Conservation (phyloP, 2,888 invertebrate species). For the Mesochorus sp. region DNA sequence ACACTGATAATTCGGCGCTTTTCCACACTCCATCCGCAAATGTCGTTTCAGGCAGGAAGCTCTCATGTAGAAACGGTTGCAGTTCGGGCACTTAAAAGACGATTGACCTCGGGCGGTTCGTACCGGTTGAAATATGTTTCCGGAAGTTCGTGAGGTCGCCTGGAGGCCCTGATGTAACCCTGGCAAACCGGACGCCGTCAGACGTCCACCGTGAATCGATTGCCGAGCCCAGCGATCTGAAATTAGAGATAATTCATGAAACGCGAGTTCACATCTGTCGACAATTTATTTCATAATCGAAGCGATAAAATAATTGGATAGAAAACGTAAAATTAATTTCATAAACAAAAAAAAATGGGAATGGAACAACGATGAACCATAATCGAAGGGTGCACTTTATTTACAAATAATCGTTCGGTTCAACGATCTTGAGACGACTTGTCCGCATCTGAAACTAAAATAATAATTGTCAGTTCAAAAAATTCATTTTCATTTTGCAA, state of each 20-base stretch:
- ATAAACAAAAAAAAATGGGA: too few relatives aligned
- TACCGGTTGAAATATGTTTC: conserved; percentile 66
- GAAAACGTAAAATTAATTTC: too few relatives aligned
- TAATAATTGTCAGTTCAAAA: too few relatives aligned
- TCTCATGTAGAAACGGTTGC: conserved; percentile 79
- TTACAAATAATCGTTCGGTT: too few relatives aligned
- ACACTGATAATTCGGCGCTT: conserved; percentile 80
- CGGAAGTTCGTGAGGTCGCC: conserved; percentile 19
- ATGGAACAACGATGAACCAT: too few relatives aligned
- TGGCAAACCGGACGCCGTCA: conserved; percentile 11
- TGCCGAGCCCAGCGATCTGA: conserved; percentile 73
- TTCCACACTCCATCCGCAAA: conserved; percentile 80
- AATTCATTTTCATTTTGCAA: background rate
- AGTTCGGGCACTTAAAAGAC: conserved; percentile 85
- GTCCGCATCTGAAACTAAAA: background rate
- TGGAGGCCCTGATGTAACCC: conserved; percentile 26
- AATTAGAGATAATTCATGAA: conserved; percentile 59
- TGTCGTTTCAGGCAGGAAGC: conserved; percentile 77
- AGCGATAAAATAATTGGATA: too few relatives aligned
- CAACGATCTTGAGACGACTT: too few relatives aligned
- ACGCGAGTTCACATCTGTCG: conserved; percentile 46
- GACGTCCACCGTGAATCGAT: conserved; percentile 22
- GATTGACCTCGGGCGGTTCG: conserved; percentile 71
- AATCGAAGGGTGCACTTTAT: too few relatives aligned
- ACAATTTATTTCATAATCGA: background rate